Base-by-base conservation (phyloP, 2,113 vertebrate genomes). In the Regulus satrapa region DNA sequence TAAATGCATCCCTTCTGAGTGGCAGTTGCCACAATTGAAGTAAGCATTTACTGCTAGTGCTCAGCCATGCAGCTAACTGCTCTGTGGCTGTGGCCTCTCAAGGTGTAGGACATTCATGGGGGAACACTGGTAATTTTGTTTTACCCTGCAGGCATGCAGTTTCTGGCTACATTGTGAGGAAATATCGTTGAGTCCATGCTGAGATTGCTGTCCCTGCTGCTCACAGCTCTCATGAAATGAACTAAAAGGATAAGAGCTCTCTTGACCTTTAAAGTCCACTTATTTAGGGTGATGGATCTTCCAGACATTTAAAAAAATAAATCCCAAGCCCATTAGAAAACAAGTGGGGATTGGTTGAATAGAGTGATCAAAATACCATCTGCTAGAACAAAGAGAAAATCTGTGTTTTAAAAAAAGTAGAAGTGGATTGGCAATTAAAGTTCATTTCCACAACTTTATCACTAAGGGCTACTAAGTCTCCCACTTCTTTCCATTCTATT, bases 21-120 rank as follows among this genome's bases (percentile, higher is more conserved):
- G 97, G 95, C 97, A 97, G 96, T 97, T 97, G 94, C 95, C 96
- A 97, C 97, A 95, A 98, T 97, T 95, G 97, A 97, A 97, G 93
- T 97, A 97, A 98, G 96, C 97, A 93, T 97, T 97, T 96, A 95
- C 96, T 97, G 97, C 97, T 96, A 97, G 96, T 98, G 98, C 94
- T 98, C 97, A 98, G 95, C 97, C 98, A 98, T 97, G 98, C 98
- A 97, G 97, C 96, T 98, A 98, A 98, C 96, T 95, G 95, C 92
- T 97, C 96, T 95, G 97, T 97, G 95, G 97, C 92, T 95, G 88
- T 91, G 96, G 98, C 98, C 98, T 98, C 98, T 97, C 67, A 97
- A 97, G 97, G 97, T 98, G 96, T 97, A 96, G 97, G 96, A 98
- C 97, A 96, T 97, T 98, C 97, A 96, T 94, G 95, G 97, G 97